Evolutionary conservation across 2,797 vertebrate genomes (phyloP), one percentile per base, ranked within the genome.

Genomic region (Antennarius maculatus): DNA sequence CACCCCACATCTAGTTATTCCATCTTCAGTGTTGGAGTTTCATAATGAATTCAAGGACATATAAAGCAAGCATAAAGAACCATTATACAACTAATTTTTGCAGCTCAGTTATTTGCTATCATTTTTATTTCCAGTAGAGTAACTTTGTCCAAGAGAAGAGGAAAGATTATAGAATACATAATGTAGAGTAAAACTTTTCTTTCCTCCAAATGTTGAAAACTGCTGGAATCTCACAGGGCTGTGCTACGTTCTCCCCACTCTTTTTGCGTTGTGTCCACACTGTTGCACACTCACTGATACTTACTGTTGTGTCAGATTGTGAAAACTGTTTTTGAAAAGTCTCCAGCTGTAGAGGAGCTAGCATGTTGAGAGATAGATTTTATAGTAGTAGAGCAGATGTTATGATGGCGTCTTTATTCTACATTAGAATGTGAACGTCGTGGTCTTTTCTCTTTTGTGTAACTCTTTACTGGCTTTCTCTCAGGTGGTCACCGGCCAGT

Each of bases 401-500:
- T 12, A 13, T 48, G 1, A 31, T 60, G 9, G 28, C 49, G 13
- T 45, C 3, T 53, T 37, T 47, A 37, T 39, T 39, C 37, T 2
- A 9, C 23, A 16, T 15, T n/a, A 39, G 11, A n/a, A 0, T 3
- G 37, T 43, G 42, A 39, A 63, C 41, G 1, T 61, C 28, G 17
- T 43, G 17, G n/a, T 31, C 23, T 56, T 12, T 15, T 37, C 37
- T 69, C 49, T 31, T 45, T 27, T 55, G 8, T 28, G 9, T 31
- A n/a, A 50, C 16, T 14, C 17, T 31, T 76, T 1, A 57, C 10
- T 18, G 77, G 15, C 8, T 55, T 6, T 76, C 7, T 62, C 3
- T 31, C 84, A 99, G 96, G 95, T 67, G 92, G 95, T 47, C 27
- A 84, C 15, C 96, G 94, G 15, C 96, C 97, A 5, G 95, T 99